Conservation (phyloP, 2,888 invertebrate species). For the Linnaemya tessellans region DNA sequence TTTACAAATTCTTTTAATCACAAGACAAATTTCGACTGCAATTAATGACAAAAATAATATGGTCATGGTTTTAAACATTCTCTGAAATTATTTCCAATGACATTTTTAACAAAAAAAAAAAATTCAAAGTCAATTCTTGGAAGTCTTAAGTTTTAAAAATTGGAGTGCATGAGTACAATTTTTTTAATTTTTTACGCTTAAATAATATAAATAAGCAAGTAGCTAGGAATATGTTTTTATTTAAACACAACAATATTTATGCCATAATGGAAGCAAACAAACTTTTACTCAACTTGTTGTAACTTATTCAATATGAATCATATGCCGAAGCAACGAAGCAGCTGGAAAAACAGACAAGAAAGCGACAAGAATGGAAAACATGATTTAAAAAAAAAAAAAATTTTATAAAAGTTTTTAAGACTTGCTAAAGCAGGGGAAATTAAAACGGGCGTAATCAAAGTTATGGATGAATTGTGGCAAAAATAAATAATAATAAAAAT, state of each 20-base stretch:
- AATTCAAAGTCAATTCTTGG: no score
- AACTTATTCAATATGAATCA: background rate
- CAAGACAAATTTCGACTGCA: no score
- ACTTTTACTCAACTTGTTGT: background rate
- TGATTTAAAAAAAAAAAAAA: background rate
- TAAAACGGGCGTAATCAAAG: constrained; percentile 11
- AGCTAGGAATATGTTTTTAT: background rate
- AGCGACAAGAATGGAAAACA: background rate
- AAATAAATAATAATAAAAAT: background rate
- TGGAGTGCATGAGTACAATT: no score
- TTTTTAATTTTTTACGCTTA: no score
- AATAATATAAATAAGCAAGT: no score
- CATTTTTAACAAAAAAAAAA: no score
- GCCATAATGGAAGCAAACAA: background rate
- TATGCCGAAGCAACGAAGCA: background rate
- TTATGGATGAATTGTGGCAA: constrained; percentile 28
- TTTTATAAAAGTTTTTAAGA: constrained; percentile 31
- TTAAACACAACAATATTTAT: background rate
- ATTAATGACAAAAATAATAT: no score
- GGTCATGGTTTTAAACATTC: no score
- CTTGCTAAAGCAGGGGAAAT: constrained; percentile 22
- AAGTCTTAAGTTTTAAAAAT: no score
- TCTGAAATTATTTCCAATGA: no score
- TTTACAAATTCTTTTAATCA: no score
- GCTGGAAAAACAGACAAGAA: background rate